Percentiles rank a stretch among this genome's conserved stretches.
Evolutionary conservation across 2,888 invertebrate genomes (phyloP).

Genomic region (Mesodorylaimus sp.): DNA sequence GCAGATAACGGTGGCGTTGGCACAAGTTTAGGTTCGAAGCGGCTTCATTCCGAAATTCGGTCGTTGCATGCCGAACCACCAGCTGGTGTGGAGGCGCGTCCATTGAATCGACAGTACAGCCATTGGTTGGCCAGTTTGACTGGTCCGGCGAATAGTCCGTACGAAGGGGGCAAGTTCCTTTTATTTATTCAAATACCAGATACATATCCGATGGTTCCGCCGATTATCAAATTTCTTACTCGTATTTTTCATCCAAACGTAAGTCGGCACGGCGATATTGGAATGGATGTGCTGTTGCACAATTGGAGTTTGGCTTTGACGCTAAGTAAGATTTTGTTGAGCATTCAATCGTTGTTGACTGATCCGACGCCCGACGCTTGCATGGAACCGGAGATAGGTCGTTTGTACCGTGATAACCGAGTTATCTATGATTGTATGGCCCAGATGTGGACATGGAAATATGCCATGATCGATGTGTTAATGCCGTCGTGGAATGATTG

Average conservation of each 20-base stretch:
- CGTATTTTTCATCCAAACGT: constrained; percentile 85
- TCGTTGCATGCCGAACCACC: constrained; percentile 48
- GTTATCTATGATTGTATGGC: constrained; percentile 59
- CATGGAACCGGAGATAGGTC: constrained; percentile 68
- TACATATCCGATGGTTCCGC: constrained; percentile 72
- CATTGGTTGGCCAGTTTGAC: constrained; percentile 86
- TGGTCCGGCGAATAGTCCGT: constrained; percentile 76
- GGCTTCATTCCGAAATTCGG: constrained; percentile 55
- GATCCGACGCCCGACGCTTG: constrained; percentile 74
- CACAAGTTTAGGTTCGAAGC: constrained; percentile 61
- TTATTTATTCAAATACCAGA: constrained; percentile 67
- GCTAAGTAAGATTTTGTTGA: constrained; percentile 49
- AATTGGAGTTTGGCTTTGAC: constrained; percentile 78
- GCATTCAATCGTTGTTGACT: constrained; percentile 65
- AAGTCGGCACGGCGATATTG: constrained; percentile 80
- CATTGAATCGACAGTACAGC: constrained; percentile 56
- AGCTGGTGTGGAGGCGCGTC: constrained; percentile 62
- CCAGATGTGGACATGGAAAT: constrained; percentile 69
- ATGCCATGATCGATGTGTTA: constrained; percentile 38
- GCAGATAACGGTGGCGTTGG: constrained; percentile 44
- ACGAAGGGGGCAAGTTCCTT: constrained; percentile 79
- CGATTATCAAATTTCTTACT: constrained; percentile 72
- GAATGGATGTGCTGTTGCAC: constrained; percentile 80
- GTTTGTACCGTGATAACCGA: constrained; percentile 54
- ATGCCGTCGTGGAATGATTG: not conserved